A percentile compares a stretch with the other conserved stretches of the same genome.
Conservation (phyloP, 2,113 vertebrate genomes). For the Mellivora capensis region DNA sequence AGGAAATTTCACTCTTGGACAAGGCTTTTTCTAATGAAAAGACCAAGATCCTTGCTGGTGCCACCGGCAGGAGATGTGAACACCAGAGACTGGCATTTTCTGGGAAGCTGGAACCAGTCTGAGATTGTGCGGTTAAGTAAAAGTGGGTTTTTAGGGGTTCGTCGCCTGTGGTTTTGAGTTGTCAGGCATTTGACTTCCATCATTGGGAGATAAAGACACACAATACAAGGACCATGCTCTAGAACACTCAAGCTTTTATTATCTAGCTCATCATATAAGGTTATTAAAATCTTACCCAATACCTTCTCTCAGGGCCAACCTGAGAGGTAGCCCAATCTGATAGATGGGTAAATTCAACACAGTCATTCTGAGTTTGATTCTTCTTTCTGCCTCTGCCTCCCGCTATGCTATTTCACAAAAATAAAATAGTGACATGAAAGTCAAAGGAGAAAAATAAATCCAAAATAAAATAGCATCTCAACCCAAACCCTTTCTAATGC, state of each 20-base stretch:
- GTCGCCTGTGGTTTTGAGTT: not conserved
- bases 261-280: not conserved
- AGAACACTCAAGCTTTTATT: not conserved
- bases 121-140: not conserved
- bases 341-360: not conserved
- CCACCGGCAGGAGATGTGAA: not conserved
- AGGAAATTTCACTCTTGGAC: not conserved
- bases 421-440: not conserved
- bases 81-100: not conserved
- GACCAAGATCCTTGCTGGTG: not conserved
- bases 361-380: not conserved
- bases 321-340: not conserved
- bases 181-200: not conserved
- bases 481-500: not conserved
- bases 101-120: not conserved
- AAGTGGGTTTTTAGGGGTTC: not conserved
- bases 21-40: not conserved
- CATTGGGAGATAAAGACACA: not conserved
- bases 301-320: not conserved
- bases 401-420: not conserved
- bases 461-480: not conserved
- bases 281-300: not conserved
- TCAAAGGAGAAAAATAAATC: not conserved
- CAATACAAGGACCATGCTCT: not conserved
- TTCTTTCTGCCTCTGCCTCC: not conserved